These are phyloP conservation scores for Nesidiocoris tenuis DNA, from an alignment of 2,888 invertebrate species.

Conservation along the genomic window DNA sequence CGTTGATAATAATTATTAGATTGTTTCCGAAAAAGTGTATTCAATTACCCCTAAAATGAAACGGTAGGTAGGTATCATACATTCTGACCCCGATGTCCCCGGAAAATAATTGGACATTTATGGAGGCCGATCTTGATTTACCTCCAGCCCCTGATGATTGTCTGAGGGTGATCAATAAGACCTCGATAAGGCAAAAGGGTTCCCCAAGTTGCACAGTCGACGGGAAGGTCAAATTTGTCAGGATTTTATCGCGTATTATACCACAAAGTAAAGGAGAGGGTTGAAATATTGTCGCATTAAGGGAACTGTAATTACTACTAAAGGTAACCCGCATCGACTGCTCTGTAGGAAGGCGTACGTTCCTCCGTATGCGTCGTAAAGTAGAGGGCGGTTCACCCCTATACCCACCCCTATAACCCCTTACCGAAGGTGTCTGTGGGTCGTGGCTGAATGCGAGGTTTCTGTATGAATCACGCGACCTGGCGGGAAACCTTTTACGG, in stretches of 20 bases:
- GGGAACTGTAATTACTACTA: slow-evolving; percentile 16
- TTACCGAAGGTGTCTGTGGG: not conserved
- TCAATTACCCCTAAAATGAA: too few species aligned
- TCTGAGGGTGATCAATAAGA: not conserved
- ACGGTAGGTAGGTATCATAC: too few species aligned
- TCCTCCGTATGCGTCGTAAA: not conserved
- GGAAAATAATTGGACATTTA: too few species aligned
- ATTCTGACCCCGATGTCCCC: too few species aligned
- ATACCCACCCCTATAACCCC: not conserved
- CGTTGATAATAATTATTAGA: too few species aligned
- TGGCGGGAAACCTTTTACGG: not conserved
- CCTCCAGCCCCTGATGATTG: too few species aligned
- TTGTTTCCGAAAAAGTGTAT: too few species aligned
- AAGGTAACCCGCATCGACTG: slow-evolving; percentile 4
- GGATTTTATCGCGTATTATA: slow-evolving; percentile 27
- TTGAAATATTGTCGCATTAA: slow-evolving; percentile 23
- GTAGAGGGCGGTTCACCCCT: not conserved
- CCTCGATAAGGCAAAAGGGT: not conserved
- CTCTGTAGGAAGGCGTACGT: not conserved
- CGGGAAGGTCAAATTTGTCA: slow-evolving; percentile 18
- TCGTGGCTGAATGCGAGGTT: not conserved
- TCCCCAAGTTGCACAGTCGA: not conserved
- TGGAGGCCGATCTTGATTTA: too few species aligned
- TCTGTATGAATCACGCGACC: not conserved
- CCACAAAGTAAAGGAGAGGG: not conserved